Evolutionary conservation across 1,140 invertebrate species (phyloP), one percentile per base, ranked within the genome.

Genomic region (Venustaconcha ellipsiformis): DNA sequence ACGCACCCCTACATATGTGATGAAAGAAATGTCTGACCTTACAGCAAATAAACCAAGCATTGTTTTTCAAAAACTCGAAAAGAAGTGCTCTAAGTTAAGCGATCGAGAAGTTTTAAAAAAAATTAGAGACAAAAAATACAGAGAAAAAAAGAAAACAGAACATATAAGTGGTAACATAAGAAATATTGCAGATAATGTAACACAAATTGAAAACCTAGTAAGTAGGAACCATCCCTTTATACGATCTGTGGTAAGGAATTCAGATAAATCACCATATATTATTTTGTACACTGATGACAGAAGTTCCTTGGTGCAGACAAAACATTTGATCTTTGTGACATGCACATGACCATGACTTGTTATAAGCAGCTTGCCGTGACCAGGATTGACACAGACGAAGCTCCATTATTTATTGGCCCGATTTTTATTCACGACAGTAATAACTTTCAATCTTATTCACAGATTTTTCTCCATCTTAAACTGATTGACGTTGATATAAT

Each of bases 261-360:
- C 26, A 57, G 71, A 64, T 0, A 66, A 57, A 48, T 6, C 71
- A 1, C 64, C 71, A 4, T 57, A 15, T 58, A 20, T 73, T 37
- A 57, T 73, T 14, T 23, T 73, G 18, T 73, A 73, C 64, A 73
- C 17, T 12, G 71, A 73, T 30, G 71, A 20, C 63, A 67, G 23
- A 66, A 63, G 5, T 63, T 73, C 26, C 57, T 73, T 23, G 71
- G 71, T 20, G 64, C 67, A 37, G 71, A 58, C 20, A 73, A 66
- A 23, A 73, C 71, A 26, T 73, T 66, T 15, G 66, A 23, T 15
- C 20, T 66, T 4, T 72, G 70, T 17, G 56, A 72, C 18, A 64
- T 72, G 63, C 70, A 72, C 48, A 63, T 72, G 8, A 72, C 70
- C 12, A 62, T 72, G 26, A 74, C 64, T 13, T 74, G 55, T n/a